A percentile compares a stretch with the other conserved stretches of the same genome.
Evolutionary conservation across 2,888 invertebrate genomes (phyloP).

Genomic region (Tetanocera ferruginea): DNA sequence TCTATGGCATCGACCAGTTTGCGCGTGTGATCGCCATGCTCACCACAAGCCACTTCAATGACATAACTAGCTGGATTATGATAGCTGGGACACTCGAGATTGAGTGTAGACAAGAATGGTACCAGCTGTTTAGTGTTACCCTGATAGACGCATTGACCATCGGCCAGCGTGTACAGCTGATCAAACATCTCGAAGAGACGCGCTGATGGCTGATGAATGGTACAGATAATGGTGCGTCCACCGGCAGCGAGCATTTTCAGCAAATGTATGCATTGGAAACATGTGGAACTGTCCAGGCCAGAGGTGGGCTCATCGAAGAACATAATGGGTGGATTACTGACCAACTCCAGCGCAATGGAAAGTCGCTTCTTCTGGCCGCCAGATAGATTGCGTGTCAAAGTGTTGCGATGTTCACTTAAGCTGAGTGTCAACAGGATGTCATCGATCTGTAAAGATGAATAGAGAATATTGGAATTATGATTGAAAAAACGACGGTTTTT

Average conservation of each 20-base stretch:
- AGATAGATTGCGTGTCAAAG: constrained; percentile 91
- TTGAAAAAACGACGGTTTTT: too few relatives aligned
- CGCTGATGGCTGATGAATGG: constrained; percentile 94
- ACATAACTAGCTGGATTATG: constrained; percentile 98
- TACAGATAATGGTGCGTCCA: constrained; percentile 94
- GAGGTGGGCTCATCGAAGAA: constrained; percentile 98
- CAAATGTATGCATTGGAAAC: constrained; percentile 92
- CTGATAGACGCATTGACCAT: constrained; percentile 95
- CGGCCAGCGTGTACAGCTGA: constrained; percentile 92
- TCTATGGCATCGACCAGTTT: constrained; percentile 87
- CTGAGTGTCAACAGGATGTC: constrained; percentile 93
- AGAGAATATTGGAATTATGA: neutral
- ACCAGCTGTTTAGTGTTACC: constrained; percentile 89
- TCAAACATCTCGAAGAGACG: constrained; percentile 97
- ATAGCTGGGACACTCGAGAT: constrained; percentile 93
- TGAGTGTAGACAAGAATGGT: constrained; percentile 83
- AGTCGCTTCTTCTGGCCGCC: constrained; percentile 96
- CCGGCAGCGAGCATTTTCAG: constrained; percentile 90
- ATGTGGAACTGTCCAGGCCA: constrained; percentile 94
- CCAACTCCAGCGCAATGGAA: constrained; percentile 93
- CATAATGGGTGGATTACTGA: constrained; percentile 97
- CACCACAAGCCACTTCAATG: constrained; percentile 96
- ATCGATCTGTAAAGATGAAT: constrained; percentile 78
- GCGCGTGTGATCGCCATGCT: constrained; percentile 92
- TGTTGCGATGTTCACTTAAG: constrained; percentile 86